These are phyloP conservation scores for Acronicta leporina DNA, from an alignment of 2,888 invertebrate genomes.

Conservation along the genomic window DNA sequence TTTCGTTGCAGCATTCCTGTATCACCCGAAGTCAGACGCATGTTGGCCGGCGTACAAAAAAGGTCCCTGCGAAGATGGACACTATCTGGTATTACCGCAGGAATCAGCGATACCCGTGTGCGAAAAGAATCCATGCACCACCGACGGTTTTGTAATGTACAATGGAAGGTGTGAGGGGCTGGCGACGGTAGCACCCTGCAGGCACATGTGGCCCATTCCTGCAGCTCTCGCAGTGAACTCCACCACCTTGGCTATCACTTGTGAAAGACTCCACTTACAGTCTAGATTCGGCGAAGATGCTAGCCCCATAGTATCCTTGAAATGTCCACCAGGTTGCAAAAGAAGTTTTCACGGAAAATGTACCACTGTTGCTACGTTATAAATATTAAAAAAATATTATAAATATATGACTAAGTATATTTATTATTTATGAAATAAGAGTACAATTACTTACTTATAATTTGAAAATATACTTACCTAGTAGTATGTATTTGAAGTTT, in stretches of 20 bases:
- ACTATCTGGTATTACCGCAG: conserved; percentile 88
- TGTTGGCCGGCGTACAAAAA: conserved; percentile 90
- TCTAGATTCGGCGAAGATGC: conserved; percentile 67
- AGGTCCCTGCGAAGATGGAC: conserved; percentile 90
- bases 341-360: conserved; percentile 72
- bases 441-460: too few species aligned
- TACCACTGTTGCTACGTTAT: conserved; percentile 36
- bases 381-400: conserved; percentile 22
- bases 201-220: conserved; percentile 63
- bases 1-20: conserved; percentile 85
- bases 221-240: conserved; percentile 90
- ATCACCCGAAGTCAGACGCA: conserved; percentile 89
- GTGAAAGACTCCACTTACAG: conserved; percentile 76
- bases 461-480: too few species aligned
- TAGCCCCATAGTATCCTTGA: neutral
- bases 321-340: conserved; percentile 76
- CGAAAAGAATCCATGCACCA: conserved; percentile 89
- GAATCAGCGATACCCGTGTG: conserved; percentile 89
- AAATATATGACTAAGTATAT: conserved; percentile 37
- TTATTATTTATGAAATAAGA: conserved; percentile 4
- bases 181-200: conserved; percentile 79
- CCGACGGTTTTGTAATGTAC: conserved; percentile 83
- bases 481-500: too few species aligned
- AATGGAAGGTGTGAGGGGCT: conserved; percentile 83
- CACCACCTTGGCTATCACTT: conserved; percentile 88